Conservation (phyloP, 2,797 vertebrate genomes). For the Apodemus agrarius region DNA sequence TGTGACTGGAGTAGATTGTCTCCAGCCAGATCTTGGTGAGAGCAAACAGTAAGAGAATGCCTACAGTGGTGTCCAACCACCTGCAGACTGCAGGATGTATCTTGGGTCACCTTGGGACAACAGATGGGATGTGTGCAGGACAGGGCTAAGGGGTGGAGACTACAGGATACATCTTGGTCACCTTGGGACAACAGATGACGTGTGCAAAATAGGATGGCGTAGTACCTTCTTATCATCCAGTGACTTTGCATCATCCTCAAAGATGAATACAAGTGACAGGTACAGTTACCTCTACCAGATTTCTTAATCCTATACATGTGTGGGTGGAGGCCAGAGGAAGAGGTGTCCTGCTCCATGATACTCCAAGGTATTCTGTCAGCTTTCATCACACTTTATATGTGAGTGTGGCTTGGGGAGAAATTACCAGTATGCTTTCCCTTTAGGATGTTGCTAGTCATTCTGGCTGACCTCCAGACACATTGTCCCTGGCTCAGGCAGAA, state of each 20-base stretch:
- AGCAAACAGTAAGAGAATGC: not conserved
- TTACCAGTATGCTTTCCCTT: not conserved
- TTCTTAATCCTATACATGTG: not conserved
- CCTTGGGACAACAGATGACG: not conserved
- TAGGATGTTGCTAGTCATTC: not conserved
- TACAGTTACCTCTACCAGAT: not conserved
- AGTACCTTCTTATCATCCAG: not conserved
- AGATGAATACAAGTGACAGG: not conserved
- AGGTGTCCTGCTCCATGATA: too few relatives aligned
- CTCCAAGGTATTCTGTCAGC: fast-evolving
- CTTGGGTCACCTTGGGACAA: too few relatives aligned
- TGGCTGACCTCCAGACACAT: too few relatives aligned
- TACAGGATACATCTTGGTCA: not conserved
- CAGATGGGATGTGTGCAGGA: not conserved
- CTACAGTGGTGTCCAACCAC: not conserved
- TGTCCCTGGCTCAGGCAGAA: not conserved
- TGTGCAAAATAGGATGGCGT: not conserved
- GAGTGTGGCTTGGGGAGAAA: not conserved
- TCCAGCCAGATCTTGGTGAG: not conserved
- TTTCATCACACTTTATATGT: not conserved
- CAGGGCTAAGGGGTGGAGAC: not conserved
- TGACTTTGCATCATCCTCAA: not conserved
- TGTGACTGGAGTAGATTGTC: not conserved
- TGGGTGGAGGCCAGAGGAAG: not conserved
- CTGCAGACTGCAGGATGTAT: not conserved